phyloP scores from a whole-genome alignment of 2,797 vertebrate genomes.

The Lepus townsendii region DNA sequence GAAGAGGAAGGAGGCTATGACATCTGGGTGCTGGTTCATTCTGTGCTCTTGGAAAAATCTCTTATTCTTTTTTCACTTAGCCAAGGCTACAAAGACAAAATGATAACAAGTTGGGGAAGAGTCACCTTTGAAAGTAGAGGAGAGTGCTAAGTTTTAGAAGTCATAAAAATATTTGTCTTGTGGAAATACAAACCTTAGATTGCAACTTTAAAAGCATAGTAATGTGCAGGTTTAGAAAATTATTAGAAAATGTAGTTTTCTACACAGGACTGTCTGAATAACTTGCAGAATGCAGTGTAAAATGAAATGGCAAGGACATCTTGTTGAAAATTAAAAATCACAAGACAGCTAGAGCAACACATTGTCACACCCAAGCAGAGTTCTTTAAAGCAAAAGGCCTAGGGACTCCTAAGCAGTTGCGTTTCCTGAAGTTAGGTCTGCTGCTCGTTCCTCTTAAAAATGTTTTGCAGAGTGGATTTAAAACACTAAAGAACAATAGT shows the following conservation, averaged over 20 bases:
- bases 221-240: background rate
- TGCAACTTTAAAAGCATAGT: background rate
- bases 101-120: background rate
- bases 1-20: background rate
- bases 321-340: background rate
- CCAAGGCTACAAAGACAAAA: background rate
- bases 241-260: background rate
- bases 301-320: background rate
- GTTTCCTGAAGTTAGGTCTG: background rate
- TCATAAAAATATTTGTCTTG: background rate
- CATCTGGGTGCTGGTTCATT: background rate
- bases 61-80: background rate
- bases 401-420: accelerated
- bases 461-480: background rate
- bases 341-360: accelerated
- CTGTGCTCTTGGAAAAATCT: background rate
- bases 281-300: background rate
- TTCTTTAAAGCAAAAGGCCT: background rate
- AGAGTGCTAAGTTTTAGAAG: background rate
- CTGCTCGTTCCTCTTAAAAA: background rate
- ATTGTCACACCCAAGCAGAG: accelerated
- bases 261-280: background rate
- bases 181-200: background rate
- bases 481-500: background rate
- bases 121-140: background rate